Percentiles rank a stretch among this genome's conserved stretches.
Conservation (phyloP, 2,797 vertebrate species). For the Sitta carolinensis region DNA sequence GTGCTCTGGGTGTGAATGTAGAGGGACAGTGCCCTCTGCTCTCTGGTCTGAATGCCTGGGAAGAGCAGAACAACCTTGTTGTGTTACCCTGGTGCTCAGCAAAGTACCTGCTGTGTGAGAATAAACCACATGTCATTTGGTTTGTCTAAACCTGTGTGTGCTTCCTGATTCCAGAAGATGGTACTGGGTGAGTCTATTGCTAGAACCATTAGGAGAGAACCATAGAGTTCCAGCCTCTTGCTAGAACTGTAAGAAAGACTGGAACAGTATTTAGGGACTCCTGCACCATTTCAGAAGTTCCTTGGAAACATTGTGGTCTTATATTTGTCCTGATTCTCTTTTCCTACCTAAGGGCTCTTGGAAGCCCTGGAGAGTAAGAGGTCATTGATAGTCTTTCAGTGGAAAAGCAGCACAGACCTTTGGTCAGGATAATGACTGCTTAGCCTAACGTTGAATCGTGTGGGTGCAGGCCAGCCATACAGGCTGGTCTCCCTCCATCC, state of each 20-base stretch:
- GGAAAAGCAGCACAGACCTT: background rate
- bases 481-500: background rate
- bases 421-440: background rate
- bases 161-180: background rate
- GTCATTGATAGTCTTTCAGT: background rate
- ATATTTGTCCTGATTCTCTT: background rate
- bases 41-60: background rate
- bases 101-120: background rate
- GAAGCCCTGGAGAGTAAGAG: background rate
- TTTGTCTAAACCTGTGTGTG: background rate
- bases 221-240: background rate
- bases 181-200: background rate
- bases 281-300: background rate
- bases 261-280: background rate
- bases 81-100: background rate
- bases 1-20: background rate
- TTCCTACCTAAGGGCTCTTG: fast-evolving
- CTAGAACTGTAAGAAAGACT: background rate
- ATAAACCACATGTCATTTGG: fast-evolving
- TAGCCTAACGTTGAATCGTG: background rate
- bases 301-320: background rate
- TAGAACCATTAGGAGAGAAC: background rate
- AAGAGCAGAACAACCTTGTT: background rate
- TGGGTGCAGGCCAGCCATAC: fast-evolving
- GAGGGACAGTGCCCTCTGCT: background rate